phyloP scores from a whole-genome alignment of 2,797 vertebrate genomes.

The Linurgus olivaceus region DNA sequence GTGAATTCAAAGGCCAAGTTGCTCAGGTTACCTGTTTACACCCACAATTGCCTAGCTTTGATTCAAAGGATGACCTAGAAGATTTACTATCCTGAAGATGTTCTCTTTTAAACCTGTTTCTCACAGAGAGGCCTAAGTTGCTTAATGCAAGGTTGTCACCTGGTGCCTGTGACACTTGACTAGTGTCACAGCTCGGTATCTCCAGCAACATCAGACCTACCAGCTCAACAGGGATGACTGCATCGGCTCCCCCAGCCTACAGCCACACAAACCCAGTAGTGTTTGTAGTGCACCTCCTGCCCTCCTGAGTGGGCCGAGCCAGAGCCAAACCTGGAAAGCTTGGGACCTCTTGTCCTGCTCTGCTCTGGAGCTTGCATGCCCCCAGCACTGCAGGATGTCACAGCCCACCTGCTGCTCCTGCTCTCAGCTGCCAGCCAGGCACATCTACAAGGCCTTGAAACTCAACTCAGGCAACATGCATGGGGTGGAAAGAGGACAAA shows the following conservation, averaged over 20 bases:
- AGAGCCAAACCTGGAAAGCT: background rate
- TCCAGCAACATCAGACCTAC: background rate
- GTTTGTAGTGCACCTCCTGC: background rate
- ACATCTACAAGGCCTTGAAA: background rate
- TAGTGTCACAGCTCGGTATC: background rate
- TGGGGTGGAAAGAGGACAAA: background rate
- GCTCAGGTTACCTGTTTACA: background rate
- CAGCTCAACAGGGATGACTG: background rate
- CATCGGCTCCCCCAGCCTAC: background rate
- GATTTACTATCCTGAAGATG: background rate
- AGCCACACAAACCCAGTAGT: background rate
- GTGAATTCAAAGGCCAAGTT: background rate
- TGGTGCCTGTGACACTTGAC: background rate
- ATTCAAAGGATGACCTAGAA: background rate
- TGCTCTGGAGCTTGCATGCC: background rate
- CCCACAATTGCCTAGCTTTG: background rate
- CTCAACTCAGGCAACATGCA: background rate
- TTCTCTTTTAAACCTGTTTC: background rate
- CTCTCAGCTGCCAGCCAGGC: background rate
- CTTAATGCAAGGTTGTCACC: background rate
- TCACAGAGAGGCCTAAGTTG: fast-evolving
- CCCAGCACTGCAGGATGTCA: background rate
- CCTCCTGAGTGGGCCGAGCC: background rate
- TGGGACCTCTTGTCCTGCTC: background rate
- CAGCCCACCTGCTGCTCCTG: background rate